Base-by-base conservation (phyloP, 2,888 invertebrate species). In the Synanthedon andrenaeformis region DNA sequence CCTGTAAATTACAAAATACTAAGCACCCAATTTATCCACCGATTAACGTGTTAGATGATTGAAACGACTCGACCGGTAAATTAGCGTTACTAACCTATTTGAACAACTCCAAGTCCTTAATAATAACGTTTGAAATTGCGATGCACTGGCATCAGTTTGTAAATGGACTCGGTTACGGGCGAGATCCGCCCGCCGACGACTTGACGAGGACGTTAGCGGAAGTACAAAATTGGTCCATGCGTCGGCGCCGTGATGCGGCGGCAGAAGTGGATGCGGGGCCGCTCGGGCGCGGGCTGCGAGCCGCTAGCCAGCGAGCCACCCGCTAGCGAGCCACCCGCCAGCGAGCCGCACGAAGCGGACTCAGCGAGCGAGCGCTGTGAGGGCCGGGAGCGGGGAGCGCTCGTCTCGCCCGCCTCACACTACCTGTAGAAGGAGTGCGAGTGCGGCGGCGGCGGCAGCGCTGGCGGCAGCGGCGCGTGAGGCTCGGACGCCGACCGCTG, bases 401-500 rank as follows among this genome's bases (percentile, higher is more conserved):
- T 79, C 84, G 81, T 75, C 84, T 81, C 82, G 83, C 82, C 72
- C 72, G 80, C 85, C 86, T 82, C 84, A 79, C 85, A 86, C 84
- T 85, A 83, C 79, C 80, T 88, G 69, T 88, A 87, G 74, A 88
- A 88, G 53, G 88, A 88, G 72, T 88, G 87, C 57, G 88, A 88
- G 72, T 88, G 88, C 62, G 88, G 83, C 59, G 88, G 85, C 65
- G 89, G 87, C 55, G 89, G 81, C 71, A 87, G 67, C 62, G 79
- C 69, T 60, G 83, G 78, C 56, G 88, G 84, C 56, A 89, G 79
- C 23, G 89, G 89, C 52, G 90, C 89, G 72, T 90, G 90, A 45
- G 90, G 90, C 71, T 90, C 90, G 62, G 90, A 90, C 50, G 90
- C 90, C 45, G 90, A 90, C 14, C 90, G 85, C 74, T 90, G 90